A percentile compares a stretch with the other conserved stretches of the same genome.
Conservation (phyloP, 2,797 vertebrate species). For the Cheirogaleus major region DNA sequence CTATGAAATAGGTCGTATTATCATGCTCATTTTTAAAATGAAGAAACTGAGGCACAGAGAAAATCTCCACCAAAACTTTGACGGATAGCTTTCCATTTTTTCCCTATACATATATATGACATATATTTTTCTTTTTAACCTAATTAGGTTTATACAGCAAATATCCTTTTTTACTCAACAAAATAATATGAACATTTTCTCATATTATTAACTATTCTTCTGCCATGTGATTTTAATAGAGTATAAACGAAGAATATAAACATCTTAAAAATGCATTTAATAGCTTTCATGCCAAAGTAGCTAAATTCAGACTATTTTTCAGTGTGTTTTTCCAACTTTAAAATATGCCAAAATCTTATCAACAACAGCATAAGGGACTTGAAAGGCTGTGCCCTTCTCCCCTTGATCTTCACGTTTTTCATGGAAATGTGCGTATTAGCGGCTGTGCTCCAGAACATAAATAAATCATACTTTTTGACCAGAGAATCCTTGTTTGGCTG, state of each 20-base stretch:
- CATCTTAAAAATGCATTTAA: not conserved
- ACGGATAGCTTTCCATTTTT: not conserved
- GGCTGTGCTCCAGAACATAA: not conserved
- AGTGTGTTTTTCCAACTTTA: not conserved
- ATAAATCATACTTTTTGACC: conserved; percentile 9
- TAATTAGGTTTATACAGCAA: not conserved
- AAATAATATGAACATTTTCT: not conserved
- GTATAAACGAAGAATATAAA: not conserved
- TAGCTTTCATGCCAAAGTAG: not conserved
- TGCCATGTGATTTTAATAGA: not conserved
- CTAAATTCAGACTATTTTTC: not conserved
- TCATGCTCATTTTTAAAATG: not conserved
- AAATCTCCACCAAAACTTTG: not conserved
- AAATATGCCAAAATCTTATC: not conserved
- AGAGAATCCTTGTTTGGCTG: conserved; percentile 9
- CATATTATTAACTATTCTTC: not conserved
- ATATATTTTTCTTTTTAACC: not conserved
- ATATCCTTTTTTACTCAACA: not conserved
- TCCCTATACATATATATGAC: not conserved
- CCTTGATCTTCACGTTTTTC: not conserved
- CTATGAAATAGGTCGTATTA: not conserved
- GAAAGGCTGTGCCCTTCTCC: not conserved
- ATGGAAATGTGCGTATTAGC: not conserved
- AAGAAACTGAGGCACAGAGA: not conserved
- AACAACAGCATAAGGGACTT: rapidly evolving